Evolutionary conservation across 2,797 vertebrate genomes (phyloP).

Genomic region (Sarcoramphus papa): DNA sequence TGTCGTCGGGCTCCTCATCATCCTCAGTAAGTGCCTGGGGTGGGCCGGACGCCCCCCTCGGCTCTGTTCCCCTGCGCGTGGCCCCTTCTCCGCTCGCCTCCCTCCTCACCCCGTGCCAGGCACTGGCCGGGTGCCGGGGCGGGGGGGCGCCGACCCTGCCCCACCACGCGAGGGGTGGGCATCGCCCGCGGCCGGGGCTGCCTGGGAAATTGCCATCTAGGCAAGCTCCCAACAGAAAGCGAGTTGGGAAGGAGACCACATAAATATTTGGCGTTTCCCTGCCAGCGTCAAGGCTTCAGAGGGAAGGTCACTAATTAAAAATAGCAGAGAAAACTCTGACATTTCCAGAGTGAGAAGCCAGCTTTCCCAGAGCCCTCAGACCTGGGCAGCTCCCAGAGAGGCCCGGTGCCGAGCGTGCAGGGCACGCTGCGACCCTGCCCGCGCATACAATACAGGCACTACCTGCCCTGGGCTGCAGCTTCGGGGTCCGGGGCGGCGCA

Average conservation of each 20-base stretch:
- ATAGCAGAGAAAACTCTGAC: conserved; percentile 54
- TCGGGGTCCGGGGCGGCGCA: rapidly evolving
- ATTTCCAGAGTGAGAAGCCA: neutral
- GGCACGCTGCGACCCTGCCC: neutral
- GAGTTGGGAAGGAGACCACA: conserved; percentile 14
- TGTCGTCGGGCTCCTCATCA: conserved; percentile 77
- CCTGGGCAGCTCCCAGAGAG: neutral
- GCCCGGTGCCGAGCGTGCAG: rapidly evolving
- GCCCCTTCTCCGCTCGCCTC: rapidly evolving
- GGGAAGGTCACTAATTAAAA: conserved; percentile 62
- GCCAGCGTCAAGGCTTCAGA: neutral
- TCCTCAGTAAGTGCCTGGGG: conserved; percentile 77
- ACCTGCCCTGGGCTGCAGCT: neutral
- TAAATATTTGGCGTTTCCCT: conserved; percentile 31
- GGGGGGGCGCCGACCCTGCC: neutral
- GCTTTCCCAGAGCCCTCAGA: neutral
- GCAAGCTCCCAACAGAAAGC: neutral
- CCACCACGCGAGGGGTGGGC: neutral
- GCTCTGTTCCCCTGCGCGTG: neutral
- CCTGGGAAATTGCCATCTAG: conserved; percentile 1
- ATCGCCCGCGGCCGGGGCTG: neutral
- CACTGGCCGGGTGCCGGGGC: rapidly evolving
- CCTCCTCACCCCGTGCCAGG: neutral
- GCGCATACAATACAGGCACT: rapidly evolving
- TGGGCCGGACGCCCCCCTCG: rapidly evolving